Conservation (phyloP, 1,140 invertebrate species). For the Mamestra configurata region DNA sequence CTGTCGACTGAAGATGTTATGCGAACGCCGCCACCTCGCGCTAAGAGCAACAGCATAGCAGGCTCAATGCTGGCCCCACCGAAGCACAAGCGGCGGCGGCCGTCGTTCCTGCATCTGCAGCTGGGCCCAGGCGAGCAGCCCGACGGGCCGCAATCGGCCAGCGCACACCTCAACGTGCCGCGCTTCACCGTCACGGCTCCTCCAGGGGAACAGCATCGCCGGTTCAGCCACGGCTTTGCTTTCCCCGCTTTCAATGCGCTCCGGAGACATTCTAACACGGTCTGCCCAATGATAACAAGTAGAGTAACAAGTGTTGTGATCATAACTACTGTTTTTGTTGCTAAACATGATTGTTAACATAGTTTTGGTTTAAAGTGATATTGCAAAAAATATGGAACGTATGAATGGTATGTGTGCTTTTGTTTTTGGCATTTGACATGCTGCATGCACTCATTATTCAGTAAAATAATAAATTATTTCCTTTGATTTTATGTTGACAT, state of each 20-base stretch:
- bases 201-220: constrained; percentile 81
- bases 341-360: constrained; percentile 31
- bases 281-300: constrained; percentile 73
- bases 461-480: not conserved
- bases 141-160: constrained; percentile 78
- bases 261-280: constrained; percentile 87
- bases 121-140: constrained; percentile 68
- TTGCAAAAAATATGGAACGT: constrained; percentile 9
- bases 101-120: constrained; percentile 82
- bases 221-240: constrained; percentile 85
- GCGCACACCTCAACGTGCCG: constrained; percentile 82
- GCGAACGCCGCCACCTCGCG: constrained; percentile 60
- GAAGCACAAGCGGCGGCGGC: constrained; percentile 71
- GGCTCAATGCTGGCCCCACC: constrained; percentile 75
- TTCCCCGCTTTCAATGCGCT: constrained; percentile 84
- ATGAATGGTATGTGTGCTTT: constrained; percentile 35
- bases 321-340: constrained; percentile 34
- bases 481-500: constrained; percentile 11
- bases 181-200: constrained; percentile 86
- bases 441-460: not conserved
- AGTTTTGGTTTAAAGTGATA: constrained; percentile 9
- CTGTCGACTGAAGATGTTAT: constrained; percentile 57
- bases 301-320: constrained; percentile 57
- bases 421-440: constrained; percentile 28
- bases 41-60: constrained; percentile 86